These are phyloP conservation scores for Chrysina gloriosa DNA, from an alignment of 2,888 invertebrate species.

Conservation along the genomic window DNA sequence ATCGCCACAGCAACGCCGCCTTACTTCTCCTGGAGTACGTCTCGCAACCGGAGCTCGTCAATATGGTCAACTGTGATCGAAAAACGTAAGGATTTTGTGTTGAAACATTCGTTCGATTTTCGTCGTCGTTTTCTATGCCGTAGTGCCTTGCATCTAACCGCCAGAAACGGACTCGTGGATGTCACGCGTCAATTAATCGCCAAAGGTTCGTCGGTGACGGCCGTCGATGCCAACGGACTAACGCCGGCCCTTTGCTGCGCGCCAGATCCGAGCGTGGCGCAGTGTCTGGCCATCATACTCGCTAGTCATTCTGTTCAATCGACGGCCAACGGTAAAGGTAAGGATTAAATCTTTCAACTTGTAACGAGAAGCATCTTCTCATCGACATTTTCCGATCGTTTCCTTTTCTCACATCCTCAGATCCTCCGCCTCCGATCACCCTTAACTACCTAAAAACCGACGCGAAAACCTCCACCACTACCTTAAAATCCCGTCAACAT, in stretches of 20 bases:
- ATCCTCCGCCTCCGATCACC: background rate
- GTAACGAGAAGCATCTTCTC: no score
- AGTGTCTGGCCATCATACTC: constrained; percentile 71
- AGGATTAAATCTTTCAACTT: background rate
- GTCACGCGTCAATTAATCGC: constrained; percentile 70
- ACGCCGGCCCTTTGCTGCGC: constrained; percentile 75
- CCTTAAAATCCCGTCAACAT: background rate
- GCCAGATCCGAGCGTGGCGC: constrained; percentile 70
- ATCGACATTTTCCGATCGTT: no score
- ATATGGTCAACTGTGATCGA: constrained; percentile 68
- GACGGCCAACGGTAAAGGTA: constrained; percentile 38
- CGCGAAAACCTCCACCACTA: background rate
- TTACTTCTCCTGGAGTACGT: constrained; percentile 69
- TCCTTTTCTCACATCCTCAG: constrained; percentile 3
- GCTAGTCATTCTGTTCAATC: constrained; percentile 49
- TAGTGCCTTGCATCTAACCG: constrained; percentile 73
- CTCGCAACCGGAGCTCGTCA: constrained; percentile 63
- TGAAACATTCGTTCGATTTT: background rate
- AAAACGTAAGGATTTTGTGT: constrained; percentile 66
- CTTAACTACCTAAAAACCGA: background rate
- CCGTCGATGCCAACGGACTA: constrained; percentile 70
- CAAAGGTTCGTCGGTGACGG: constrained; percentile 70
- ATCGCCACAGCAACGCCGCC: constrained; percentile 69
- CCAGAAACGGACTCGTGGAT: constrained; percentile 71
- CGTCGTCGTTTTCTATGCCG: constrained; percentile 40